A percentile compares a stretch with the other conserved stretches of the same genome.
Evolutionary conservation across 2,797 vertebrate species (phyloP).

Genomic region (Fistularia tabacaria): DNA sequence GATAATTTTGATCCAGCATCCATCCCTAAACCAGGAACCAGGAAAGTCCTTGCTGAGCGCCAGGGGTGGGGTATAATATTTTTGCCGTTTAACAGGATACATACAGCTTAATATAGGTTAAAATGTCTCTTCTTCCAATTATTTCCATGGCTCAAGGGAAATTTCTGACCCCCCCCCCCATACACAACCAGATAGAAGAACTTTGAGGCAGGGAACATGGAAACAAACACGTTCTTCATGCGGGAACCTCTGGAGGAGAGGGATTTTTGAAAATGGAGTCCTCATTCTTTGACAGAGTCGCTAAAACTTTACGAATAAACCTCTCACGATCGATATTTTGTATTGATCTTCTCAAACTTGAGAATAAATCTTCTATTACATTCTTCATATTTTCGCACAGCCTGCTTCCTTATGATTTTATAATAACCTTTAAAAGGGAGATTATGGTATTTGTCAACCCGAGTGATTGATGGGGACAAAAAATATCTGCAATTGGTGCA

Average conservation of each 20-base stretch:
- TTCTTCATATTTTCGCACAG: constrained; percentile 20
- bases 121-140: constrained; percentile 23
- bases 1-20: too few species aligned
- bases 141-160: constrained; percentile 28
- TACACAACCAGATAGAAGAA: constrained; percentile 16
- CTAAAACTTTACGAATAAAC: constrained; percentile 5
- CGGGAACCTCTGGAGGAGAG: constrained; percentile 3
- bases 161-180: constrained; percentile 20
- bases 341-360: constrained; percentile 12
- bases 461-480: too few species aligned
- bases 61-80: too few species aligned
- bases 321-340: constrained; percentile 14
- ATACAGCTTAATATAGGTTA: constrained; percentile 17
- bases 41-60: too few species aligned
- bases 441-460: too few species aligned
- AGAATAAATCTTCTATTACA: constrained; percentile 8
- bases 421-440: too few species aligned
- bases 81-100: too few species aligned
- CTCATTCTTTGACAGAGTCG: constrained; percentile 13
- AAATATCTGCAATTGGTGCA: too few species aligned
- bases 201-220: constrained; percentile 4
- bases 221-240: constrained; percentile 9
- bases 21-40: too few species aligned
- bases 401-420: constrained; percentile 25
- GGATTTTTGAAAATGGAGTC: constrained; percentile 3